Base-by-base conservation (phyloP, 2,888 invertebrate species). In the Nematopogon swammerdamellus region DNA sequence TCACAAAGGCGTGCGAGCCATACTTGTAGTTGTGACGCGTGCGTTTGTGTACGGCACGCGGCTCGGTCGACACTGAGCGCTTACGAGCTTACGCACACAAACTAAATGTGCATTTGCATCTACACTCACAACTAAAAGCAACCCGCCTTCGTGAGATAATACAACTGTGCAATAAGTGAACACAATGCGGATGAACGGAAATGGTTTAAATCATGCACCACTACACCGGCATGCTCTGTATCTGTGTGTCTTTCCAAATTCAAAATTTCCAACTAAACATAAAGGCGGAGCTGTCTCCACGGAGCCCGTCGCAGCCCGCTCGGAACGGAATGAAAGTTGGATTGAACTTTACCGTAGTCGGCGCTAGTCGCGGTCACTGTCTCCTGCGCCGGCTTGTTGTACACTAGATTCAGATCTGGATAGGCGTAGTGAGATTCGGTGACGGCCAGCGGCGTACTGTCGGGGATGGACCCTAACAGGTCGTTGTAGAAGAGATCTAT, bases 351-450 rank as follows among this genome's bases (percentile, higher is more conserved):
- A 36, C 36, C 36, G 36, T 36, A 14, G 36, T 14, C n/a, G 11
- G 36, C 36, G 5, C 4, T 4, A 25, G 10, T 25, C 4, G 25
- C 5, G 4, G 4, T 4, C 36, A 36, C 11, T 14, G 36, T 36
- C 11, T 14, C 10, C 25, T 4, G 4, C 5, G 10, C 10, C 10
- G 36, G 36, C 11, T 17, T 18, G 18, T 29, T 42, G 49, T 52
- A 54, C 25, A 54, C 48, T 11, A 30, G 19, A 60, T 62, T 67
- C 53, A 71, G 60, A 60, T 67, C 65, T 55, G 67, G 67, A 60
- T 63, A 75, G 61, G 70, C 70, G 63, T 74, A 80, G 58, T 65
- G 71, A 70, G 72, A 73, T 71, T 77, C 79, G 64, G 65, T 66
- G 55, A 72, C 62, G 54, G 71, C 67, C 56, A 67, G 65, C 49